These are phyloP conservation scores for Enteromius treurensis DNA, from an alignment of 2,797 vertebrate genomes.

Conservation along the genomic window DNA sequence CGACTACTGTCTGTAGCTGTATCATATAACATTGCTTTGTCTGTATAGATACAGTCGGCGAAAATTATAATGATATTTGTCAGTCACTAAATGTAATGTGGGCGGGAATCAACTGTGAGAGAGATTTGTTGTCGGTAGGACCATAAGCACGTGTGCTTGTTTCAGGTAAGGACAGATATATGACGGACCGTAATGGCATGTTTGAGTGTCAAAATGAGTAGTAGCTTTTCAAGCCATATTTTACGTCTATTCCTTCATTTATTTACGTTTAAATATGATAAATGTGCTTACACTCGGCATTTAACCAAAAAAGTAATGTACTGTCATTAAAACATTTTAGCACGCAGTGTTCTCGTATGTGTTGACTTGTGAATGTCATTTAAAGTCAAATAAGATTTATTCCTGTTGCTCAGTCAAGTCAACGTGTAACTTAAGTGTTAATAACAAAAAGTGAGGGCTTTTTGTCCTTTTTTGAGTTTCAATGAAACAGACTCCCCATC, in stretches of 20 bases:
- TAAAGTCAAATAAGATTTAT: neutral
- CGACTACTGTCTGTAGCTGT: neutral
- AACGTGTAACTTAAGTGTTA: neutral
- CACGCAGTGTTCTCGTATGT: neutral
- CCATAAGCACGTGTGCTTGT: constrained; percentile 1
- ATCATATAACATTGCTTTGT: neutral
- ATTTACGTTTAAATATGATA: neutral
- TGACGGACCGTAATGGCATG: constrained; percentile 24
- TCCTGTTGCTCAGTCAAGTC: neutral
- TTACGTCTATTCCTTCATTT: neutral
- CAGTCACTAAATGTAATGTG: neutral
- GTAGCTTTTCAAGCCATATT: neutral
- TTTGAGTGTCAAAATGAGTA: neutral
- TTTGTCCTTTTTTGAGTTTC: neutral
- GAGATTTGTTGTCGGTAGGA: constrained; percentile 6
- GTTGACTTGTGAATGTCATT: constrained; percentile 7
- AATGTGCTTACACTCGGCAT: neutral
- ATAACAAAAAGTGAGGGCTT: neutral
- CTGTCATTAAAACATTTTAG: neutral
- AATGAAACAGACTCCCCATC: too few species aligned
- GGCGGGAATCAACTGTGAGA: neutral
- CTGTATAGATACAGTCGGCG: too few species aligned
- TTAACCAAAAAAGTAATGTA: neutral
- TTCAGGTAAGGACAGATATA: constrained; percentile 19
- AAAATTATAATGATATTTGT: neutral